phyloP scores from a whole-genome alignment of 2,797 vertebrate genomes.

The Sebastes nivosus region DNA sequence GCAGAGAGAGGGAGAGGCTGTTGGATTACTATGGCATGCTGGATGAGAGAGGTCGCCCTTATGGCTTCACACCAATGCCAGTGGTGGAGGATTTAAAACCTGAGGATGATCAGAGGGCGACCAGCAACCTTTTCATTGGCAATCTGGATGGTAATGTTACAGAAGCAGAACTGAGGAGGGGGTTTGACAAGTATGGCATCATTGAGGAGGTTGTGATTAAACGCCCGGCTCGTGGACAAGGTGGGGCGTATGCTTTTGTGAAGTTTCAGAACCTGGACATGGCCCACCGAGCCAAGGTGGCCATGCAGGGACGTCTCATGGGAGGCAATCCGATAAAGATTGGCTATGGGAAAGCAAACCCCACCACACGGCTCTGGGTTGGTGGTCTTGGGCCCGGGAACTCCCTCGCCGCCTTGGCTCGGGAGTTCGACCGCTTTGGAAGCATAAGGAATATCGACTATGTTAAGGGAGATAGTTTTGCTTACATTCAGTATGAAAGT shows the following conservation, averaged over 20 bases:
- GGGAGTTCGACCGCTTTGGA: conserved; percentile 97
- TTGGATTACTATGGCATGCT: conserved; percentile 93
- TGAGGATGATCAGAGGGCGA: conserved; percentile 95
- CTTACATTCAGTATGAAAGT: conserved; percentile 98
- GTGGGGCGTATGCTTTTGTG: conserved; percentile 94
- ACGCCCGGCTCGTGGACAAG: conserved; percentile 90
- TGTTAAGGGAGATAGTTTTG: conserved; percentile 95
- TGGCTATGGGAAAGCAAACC: conserved; percentile 96
- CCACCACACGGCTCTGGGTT: conserved; percentile 96
- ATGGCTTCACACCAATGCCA: conserved; percentile 82
- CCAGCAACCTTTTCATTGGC: conserved; percentile 95
- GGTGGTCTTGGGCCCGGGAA: conserved; percentile 92
- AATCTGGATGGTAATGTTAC: conserved; percentile 94
- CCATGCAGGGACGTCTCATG: conserved; percentile 94
- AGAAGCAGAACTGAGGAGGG: conserved; percentile 89
- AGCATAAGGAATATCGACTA: conserved; percentile 98
- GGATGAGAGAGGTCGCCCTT: conserved; percentile 91
- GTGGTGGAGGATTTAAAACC: conserved; percentile 94
- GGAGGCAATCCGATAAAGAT: conserved; percentile 96
- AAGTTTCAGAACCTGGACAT: conserved; percentile 99
- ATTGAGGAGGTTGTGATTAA: conserved; percentile 99
- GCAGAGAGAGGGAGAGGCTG: conserved; percentile 89
- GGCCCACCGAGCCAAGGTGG: conserved; percentile 96
- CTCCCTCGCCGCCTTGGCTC: conserved; percentile 90
- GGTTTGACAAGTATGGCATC: conserved; percentile 95